Conservation (phyloP, 2,888 invertebrate genomes). For the Argynnis bischoffii region DNA sequence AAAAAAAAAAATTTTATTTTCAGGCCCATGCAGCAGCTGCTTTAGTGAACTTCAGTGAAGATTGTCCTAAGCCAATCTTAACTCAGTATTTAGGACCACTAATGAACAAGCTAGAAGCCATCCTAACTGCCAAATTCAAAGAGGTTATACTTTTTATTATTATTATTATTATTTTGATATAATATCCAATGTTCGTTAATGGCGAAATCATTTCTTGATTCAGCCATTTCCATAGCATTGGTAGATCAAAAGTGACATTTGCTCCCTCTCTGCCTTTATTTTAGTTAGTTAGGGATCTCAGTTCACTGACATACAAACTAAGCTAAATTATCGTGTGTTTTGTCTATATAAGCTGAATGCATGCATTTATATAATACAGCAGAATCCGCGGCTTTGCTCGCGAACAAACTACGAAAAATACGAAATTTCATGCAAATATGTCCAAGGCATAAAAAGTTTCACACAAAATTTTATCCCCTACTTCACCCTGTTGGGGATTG, state of each 20-base stretch:
- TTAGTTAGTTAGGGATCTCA: conserved; percentile 71
- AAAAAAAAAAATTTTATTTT: conserved; percentile 27
- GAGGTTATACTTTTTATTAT: conserved; percentile 81
- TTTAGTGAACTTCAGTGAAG: conserved; percentile 99
- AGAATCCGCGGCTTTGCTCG: too few species aligned
- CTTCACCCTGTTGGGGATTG: too few species aligned
- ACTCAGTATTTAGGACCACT: conserved; percentile 94
- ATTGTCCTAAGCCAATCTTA: conserved; percentile 97
- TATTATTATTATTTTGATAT: too few species aligned
- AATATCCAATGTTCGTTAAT: conserved; percentile 79
- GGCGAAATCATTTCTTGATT: conserved; percentile 54
- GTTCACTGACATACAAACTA: conserved; percentile 62
- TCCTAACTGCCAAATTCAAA: conserved; percentile 95
- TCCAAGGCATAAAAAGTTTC: too few species aligned
- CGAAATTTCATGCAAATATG: too few species aligned
- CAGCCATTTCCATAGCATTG: conserved; percentile 79
- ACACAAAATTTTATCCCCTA: too few species aligned
- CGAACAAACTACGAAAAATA: too few species aligned
- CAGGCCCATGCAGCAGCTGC: conserved; percentile 94
- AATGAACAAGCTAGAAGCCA: conserved; percentile 94
- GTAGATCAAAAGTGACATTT: conserved; percentile 71
- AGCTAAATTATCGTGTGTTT: not conserved
- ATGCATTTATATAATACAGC: not conserved
- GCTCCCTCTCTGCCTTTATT: conserved; percentile 65
- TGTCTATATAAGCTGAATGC: not conserved